Percentiles rank a stretch among this genome's conserved stretches.
phyloP scores from a whole-genome alignment of 1,140 invertebrate species.

The Drosophila leontia region DNA sequence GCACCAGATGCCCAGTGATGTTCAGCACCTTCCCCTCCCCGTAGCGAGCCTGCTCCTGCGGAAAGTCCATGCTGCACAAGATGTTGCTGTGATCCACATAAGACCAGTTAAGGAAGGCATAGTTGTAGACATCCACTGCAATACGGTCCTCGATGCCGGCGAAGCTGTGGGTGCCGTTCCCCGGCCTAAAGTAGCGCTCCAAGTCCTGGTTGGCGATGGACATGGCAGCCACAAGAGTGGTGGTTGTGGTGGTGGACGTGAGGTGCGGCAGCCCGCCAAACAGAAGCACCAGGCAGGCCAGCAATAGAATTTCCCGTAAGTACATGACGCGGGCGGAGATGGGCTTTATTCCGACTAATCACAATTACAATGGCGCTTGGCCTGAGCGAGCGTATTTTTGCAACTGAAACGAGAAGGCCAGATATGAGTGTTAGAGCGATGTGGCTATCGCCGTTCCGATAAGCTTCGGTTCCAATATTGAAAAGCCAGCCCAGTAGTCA shows the following conservation, averaged over 20 bases:
- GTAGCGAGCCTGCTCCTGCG: slow-evolving; percentile 89
- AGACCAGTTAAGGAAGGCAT: slow-evolving; percentile 78
- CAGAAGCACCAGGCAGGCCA: slow-evolving; percentile 61
- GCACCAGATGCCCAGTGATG: slow-evolving; percentile 87
- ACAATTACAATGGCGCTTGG: slow-evolving; percentile 16
- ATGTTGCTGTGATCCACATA: slow-evolving; percentile 62
- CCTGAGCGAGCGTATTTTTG: slow-evolving; percentile 12
- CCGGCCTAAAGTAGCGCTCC: slow-evolving; percentile 77
- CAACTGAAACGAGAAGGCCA: slow-evolving; percentile 48
- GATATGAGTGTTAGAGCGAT: slow-evolving; percentile 9
- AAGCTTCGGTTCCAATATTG: slow-evolving; percentile 29
- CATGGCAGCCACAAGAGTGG: slow-evolving; percentile 76
- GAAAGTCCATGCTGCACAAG: slow-evolving; percentile 70
- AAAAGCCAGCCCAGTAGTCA: neutral
- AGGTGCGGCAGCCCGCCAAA: slow-evolving; percentile 67
- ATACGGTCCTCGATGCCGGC: slow-evolving; percentile 69
- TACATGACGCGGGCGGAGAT: slow-evolving; percentile 41
- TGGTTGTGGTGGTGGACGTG: slow-evolving; percentile 75
- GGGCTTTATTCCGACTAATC: slow-evolving; percentile 16
- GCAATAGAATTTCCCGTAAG: slow-evolving; percentile 57
- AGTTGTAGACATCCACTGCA: slow-evolving; percentile 72
- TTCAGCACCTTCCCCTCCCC: slow-evolving; percentile 88
- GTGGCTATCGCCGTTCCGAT: slow-evolving; percentile 21
- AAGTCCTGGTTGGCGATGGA: slow-evolving; percentile 81
- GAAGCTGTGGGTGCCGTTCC: slow-evolving; percentile 65